Percentiles rank a stretch among this genome's conserved stretches.
Conservation (phyloP, 1,140 invertebrate species). For the Drosophila repleta region DNA sequence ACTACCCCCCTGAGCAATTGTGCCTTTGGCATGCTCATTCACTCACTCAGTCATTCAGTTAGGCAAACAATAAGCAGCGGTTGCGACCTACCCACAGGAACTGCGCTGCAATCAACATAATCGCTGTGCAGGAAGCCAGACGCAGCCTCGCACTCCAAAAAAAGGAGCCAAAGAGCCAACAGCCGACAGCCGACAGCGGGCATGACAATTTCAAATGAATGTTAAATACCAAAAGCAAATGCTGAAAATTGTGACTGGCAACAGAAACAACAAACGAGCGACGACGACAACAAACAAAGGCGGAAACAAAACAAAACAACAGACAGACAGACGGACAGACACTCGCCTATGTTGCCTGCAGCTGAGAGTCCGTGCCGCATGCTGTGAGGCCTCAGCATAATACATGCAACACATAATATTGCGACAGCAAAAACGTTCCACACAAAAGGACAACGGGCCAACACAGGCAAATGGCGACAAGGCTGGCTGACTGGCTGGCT, state of each 20-base stretch:
- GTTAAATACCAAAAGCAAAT: conserved; percentile 69
- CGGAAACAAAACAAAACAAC: conserved; percentile 56
- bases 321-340: conserved; percentile 35
- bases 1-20: conserved; percentile 22
- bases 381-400: conserved; percentile 57
- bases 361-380: conserved; percentile 58
- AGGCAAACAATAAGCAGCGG: conserved; percentile 70
- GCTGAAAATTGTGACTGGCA: conserved; percentile 17
- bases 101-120: conserved; percentile 78
- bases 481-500: not conserved
- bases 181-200: conserved; percentile 59
- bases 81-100: conserved; percentile 60
- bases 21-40: conserved; percentile 38
- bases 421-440: conserved; percentile 38
- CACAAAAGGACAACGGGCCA: conserved; percentile 65
- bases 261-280: conserved; percentile 68
- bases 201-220: conserved; percentile 80
- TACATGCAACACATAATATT: conserved; percentile 35
- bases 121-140: conserved; percentile 70
- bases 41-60: conserved; percentile 72
- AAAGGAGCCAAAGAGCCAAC: conserved; percentile 35
- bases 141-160: not conserved
- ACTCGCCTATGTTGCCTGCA: conserved; percentile 40
- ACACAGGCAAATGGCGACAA: conserved; percentile 34
- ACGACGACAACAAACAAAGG: conserved; percentile 44